Conservation (phyloP, 2,113 vertebrate genomes). For the Aplodontia rufa region DNA sequence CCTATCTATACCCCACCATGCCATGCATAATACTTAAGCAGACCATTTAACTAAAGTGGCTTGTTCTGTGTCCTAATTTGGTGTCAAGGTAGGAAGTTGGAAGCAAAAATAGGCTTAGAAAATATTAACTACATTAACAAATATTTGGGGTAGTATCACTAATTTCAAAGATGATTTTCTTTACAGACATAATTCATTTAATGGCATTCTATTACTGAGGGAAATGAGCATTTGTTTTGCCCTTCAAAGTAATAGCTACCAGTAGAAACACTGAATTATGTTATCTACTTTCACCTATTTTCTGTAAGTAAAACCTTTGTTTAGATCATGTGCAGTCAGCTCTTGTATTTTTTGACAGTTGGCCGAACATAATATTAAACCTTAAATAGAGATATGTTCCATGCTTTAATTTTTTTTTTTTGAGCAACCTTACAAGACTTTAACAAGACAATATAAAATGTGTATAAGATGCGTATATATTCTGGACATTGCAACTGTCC, state of each 20-base stretch:
- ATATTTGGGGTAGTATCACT: neutral
- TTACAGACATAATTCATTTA: neutral
- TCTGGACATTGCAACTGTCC: no score
- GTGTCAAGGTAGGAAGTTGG: neutral
- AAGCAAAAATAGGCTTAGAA: neutral
- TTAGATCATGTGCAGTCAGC: neutral
- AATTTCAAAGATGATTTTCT: neutral
- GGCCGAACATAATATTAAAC: neutral
- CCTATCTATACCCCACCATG: neutral
- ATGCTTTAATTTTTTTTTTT: neutral
- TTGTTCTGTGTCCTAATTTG: neutral
- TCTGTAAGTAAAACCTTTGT: neutral
- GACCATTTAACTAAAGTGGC: neutral
- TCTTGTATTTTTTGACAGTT: neutral
- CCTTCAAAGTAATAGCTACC: neutral
- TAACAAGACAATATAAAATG: no score
- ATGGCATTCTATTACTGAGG: neutral
- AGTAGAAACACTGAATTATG: neutral
- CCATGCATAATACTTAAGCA: neutral
- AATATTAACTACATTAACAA: neutral
- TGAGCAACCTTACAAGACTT: no score
- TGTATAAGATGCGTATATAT: no score
- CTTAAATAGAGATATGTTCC: neutral
- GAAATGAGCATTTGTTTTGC: neutral
- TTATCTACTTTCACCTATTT: neutral